Conservation (phyloP, 2,888 invertebrate species). For the Lasioglossum malachurum region DNA sequence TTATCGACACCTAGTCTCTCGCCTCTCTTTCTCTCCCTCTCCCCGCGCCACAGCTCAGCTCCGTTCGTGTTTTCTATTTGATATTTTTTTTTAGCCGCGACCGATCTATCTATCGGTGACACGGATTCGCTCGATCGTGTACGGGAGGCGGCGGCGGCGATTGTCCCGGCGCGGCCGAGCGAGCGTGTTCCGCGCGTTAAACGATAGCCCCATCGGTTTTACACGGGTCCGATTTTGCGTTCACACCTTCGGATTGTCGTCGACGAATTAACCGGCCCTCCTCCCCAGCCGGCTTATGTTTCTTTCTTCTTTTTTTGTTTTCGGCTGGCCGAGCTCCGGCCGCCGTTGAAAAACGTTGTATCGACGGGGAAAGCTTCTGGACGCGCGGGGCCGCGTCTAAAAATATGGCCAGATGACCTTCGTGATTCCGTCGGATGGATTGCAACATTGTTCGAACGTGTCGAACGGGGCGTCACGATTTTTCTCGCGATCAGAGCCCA, state of each 20-base stretch:
- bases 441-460: neutral
- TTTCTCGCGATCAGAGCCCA: neutral
- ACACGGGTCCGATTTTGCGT: neutral
- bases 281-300: neutral
- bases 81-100: constrained; percentile 28
- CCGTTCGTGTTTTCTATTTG: constrained; percentile 1
- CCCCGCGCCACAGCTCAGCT: neutral
- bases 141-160: constrained; percentile 45
- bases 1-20: constrained; percentile 47
- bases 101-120: constrained; percentile 19
- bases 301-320: neutral
- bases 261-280: neutral
- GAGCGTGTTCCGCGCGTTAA: neutral
- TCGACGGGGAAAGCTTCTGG: neutral
- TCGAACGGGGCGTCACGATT: constrained; percentile 7
- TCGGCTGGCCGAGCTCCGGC: neutral
- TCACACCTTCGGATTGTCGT: neutral
- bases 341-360: neutral
- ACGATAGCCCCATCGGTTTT: neutral
- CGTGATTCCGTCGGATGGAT: constrained; percentile 13
- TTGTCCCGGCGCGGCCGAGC: constrained; percentile 1
- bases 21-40: neutral
- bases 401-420: constrained; percentile 42
- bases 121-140: constrained; percentile 44
- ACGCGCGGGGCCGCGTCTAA: constrained; percentile 16